Evolutionary conservation across 2,113 vertebrate genomes (phyloP).

Genomic region (Paralichthys olivaceus): DNA sequence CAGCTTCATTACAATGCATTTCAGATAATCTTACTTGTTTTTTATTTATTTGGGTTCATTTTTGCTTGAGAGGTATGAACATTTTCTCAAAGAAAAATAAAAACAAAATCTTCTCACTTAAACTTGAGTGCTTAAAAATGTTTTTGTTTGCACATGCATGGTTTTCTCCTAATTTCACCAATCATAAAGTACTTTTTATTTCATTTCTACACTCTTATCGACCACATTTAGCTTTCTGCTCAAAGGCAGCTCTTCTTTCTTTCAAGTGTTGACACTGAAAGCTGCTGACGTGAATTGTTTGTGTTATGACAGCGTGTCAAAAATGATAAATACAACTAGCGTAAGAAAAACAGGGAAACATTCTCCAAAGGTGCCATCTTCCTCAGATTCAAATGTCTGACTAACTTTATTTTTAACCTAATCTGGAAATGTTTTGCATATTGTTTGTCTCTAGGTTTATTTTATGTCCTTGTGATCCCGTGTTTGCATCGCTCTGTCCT

Average conservation of each 20-base stretch:
- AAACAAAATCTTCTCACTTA: too few species aligned
- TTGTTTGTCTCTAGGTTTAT: neutral
- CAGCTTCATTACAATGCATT: neutral
- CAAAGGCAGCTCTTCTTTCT: conserved; percentile 4
- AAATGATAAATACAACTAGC: conserved; percentile 11
- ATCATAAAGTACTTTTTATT: neutral
- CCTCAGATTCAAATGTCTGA: conserved; percentile 2
- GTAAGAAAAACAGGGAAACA: conserved; percentile 65
- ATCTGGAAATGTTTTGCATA: neutral
- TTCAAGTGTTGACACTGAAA: neutral
- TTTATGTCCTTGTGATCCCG: neutral
- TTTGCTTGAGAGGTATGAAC: too few species aligned
- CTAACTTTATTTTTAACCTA: neutral
- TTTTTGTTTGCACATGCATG: neutral
- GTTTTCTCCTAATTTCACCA: too few species aligned
- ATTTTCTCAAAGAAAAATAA: too few species aligned
- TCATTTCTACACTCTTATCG: neutral
- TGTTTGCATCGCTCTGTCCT: conserved; percentile 33
- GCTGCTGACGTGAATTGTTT: neutral
- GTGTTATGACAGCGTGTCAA: neutral
- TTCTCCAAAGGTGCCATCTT: neutral
- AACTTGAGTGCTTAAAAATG: too few species aligned
- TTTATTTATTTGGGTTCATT: too few species aligned
- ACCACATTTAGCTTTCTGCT: neutral
- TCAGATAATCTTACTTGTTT: neutral